A percentile compares a stretch with the other conserved stretches of the same genome.
phyloP scores from a whole-genome alignment of 2,888 invertebrate species.

The Drosophila siamana region DNA sequence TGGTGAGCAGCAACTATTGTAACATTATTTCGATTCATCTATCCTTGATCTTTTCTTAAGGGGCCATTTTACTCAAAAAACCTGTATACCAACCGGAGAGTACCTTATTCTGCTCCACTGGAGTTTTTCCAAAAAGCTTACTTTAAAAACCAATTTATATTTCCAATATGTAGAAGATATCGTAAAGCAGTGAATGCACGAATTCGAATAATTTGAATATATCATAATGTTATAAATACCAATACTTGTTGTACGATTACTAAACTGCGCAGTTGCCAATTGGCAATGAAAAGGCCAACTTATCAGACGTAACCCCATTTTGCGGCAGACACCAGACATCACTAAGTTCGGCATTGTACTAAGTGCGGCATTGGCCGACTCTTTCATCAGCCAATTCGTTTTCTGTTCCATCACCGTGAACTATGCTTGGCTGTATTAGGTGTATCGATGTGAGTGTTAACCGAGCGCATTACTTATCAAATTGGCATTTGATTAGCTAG shows the following conservation, averaged over 20 bases:
- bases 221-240: too few relatives aligned
- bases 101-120: not conserved
- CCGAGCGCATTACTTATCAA: slow-evolving; percentile 38
- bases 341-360: too few relatives aligned
- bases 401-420: slow-evolving; percentile 9
- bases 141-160: not conserved
- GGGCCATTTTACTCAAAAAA: not conserved
- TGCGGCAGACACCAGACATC: slow-evolving; percentile 31
- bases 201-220: too few relatives aligned
- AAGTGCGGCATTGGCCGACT: slow-evolving; percentile 12
- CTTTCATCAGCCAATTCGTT: slow-evolving; percentile 73
- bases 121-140: not conserved
- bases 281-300: slow-evolving; percentile 48
- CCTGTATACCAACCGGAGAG: not conserved
- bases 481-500: slow-evolving; percentile 43
- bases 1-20: not conserved
- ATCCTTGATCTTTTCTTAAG: not conserved
- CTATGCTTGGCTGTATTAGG: too few relatives aligned
- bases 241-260: too few relatives aligned
- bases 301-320: slow-evolving; percentile 55
- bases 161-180: not conserved
- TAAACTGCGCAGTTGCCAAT: slow-evolving; percentile 53
- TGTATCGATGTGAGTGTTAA: not conserved
- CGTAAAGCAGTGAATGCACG: too few relatives aligned
- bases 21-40: not conserved